Conservation (phyloP, 2,797 vertebrate genomes). For the Sebastiscus tertius region DNA sequence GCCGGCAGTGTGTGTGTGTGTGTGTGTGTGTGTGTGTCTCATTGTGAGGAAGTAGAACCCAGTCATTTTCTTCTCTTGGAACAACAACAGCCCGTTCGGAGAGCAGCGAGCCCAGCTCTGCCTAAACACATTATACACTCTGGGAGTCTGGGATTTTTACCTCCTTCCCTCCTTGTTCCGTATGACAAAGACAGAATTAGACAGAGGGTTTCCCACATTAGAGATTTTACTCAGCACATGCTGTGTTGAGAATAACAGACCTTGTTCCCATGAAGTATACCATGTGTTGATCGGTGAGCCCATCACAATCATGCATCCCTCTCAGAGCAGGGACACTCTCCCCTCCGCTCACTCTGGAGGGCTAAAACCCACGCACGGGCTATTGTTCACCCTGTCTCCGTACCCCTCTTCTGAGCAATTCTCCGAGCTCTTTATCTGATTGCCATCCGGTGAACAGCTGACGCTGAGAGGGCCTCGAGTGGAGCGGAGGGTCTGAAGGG, state of each 20-base stretch:
- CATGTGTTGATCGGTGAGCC: slow-evolving; percentile 78
- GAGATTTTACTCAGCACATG: slow-evolving; percentile 72
- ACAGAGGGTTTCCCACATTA: slow-evolving; percentile 78
- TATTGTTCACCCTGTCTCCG: slow-evolving; percentile 79
- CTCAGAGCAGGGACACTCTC: slow-evolving; percentile 72
- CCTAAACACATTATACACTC: slow-evolving; percentile 70
- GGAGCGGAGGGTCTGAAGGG: slow-evolving; percentile 82
- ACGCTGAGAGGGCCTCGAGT: slow-evolving; percentile 85
- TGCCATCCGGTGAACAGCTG: slow-evolving; percentile 88
- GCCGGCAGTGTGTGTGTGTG: slow-evolving; percentile 75
- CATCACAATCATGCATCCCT: slow-evolving; percentile 69
- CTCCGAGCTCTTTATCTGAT: slow-evolving; percentile 88
- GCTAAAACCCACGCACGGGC: slow-evolving; percentile 77
- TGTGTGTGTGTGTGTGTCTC: slow-evolving; percentile 70
- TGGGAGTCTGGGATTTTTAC: slow-evolving; percentile 52
- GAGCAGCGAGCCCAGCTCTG: slow-evolving; percentile 64
- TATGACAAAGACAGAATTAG: slow-evolving; percentile 72
- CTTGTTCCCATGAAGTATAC: slow-evolving; percentile 41
- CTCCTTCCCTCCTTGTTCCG: slow-evolving; percentile 46
- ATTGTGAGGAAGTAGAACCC: slow-evolving; percentile 78
- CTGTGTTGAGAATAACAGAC: slow-evolving; percentile 68
- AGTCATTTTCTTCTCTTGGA: slow-evolving; percentile 78
- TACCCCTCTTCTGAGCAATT: slow-evolving; percentile 79
- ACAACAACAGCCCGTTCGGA: slow-evolving; percentile 70
- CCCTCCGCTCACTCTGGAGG: slow-evolving; percentile 63